Percentiles rank a stretch among this genome's conserved stretches.
These are phyloP conservation scores for Semaprochilodus insignis DNA, from an alignment of 2,797 vertebrate genomes.

Conservation along the genomic window DNA sequence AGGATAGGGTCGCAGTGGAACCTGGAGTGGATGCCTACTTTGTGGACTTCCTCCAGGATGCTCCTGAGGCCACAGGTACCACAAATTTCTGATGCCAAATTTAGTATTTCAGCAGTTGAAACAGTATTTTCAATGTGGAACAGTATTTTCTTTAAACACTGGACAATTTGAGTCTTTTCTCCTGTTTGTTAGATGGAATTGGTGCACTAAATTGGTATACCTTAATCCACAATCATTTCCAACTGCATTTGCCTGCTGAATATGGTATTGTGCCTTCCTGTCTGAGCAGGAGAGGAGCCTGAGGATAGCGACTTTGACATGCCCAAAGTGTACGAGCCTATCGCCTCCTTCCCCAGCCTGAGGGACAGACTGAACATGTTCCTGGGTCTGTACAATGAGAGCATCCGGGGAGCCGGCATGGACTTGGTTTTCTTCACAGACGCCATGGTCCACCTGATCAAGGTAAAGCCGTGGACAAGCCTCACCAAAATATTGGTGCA, in stretches of 20 bases:
- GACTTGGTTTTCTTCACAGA: constrained; percentile 96
- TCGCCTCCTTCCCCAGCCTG: constrained; percentile 84
- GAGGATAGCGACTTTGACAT: constrained; percentile 82
- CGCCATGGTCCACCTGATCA: constrained; percentile 93
- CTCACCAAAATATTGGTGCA: not conserved
- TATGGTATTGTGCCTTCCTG: not conserved
- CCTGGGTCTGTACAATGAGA: constrained; percentile 88
- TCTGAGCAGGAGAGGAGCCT: constrained; percentile 83
- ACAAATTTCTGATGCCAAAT: not conserved
- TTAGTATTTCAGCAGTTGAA: not conserved
- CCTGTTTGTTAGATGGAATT: not conserved
- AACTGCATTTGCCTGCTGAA: not conserved
- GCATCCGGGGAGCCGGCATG: constrained; percentile 86
- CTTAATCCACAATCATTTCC: not conserved
- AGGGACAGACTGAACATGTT: constrained; percentile 87
- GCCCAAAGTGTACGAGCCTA: constrained; percentile 91
- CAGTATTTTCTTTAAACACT: not conserved
- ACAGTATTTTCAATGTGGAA: not conserved
- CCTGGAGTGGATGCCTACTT: constrained; percentile 83
- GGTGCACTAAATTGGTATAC: not conserved
- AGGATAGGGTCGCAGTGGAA: constrained; percentile 71
- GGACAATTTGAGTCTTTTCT: not conserved
- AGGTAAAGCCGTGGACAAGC: constrained; percentile 77
- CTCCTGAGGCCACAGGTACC: constrained; percentile 88
- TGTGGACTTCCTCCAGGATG: constrained; percentile 93